Base-by-base conservation (phyloP, 2,797 vertebrate species). In the Neosalanx taihuensis region DNA sequence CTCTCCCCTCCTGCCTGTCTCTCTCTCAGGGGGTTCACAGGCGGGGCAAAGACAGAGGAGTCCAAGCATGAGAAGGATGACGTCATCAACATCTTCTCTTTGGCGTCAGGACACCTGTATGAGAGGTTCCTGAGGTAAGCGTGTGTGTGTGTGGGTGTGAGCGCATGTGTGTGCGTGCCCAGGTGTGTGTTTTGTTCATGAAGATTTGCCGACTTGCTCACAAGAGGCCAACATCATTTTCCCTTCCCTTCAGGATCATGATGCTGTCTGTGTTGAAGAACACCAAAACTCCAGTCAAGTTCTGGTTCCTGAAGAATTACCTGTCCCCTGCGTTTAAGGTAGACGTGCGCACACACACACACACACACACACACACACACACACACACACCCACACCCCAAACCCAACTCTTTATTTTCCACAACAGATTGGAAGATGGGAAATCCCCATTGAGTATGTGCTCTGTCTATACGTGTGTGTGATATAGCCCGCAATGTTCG, bases 301-400 rank as follows among this genome's bases (percentile, higher is more conserved):
- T 99, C 85, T 99, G 97, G 97, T 99, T 99, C 89, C 92, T 99
- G 87, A 98, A 99, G 92, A 99, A 99, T 90, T 99, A 98, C 86
- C 92, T 99, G 86, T 99, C 97, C 2, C 97, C 97, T 26, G 93
- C 95, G 0, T 99, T 99, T 90, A 99, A 99, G 96, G 97, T 97
- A 79, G 23, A 26, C 23, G 1, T 26, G 23, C 23, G 23, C 5
- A 5, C 29, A 1, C 23, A 13, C 3, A 13, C 12, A 61, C 20
- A 61, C 59, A 58, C 51, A 13, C 51, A 56, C 18, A 6, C 5
- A 9, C 56, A 79, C 5, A 5, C 29, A 1, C 23, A 12, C 3
- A 13, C 3, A 61, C 23, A 61, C 59, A 58, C 51, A 15, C 51
- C 13, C 18, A 6, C 5, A 9, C 56, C 23, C 23, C 5, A 20